Evolutionary conservation across 2,888 invertebrate species (phyloP).

Genomic region (Venustoraphidia nigricollis): DNA sequence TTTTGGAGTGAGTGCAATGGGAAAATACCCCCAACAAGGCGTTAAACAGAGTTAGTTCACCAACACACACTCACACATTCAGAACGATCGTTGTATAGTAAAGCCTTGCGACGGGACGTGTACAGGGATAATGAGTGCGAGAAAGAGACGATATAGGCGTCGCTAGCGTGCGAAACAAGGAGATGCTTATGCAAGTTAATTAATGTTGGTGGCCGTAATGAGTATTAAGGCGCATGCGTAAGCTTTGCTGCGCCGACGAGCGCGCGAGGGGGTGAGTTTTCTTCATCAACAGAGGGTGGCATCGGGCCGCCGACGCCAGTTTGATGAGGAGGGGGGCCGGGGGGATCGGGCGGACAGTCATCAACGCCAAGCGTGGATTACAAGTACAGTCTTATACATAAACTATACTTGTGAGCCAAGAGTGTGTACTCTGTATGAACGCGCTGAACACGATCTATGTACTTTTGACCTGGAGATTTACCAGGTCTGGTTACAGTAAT

Average conservation of each 20-base stretch:
- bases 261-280: constrained; percentile 8
- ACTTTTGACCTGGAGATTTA: no score
- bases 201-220: constrained; percentile 32
- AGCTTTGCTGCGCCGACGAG: constrained; percentile 17
- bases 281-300: constrained; percentile 4
- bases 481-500: no score
- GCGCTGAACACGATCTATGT: no score
- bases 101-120: no score
- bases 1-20: no score
- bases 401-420: constrained; percentile 8
- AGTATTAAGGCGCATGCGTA: constrained; percentile 29
- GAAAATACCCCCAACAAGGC: no score
- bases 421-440: no score
- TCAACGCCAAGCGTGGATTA: constrained; percentile 44
- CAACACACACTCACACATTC: no score
- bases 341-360: constrained; percentile 39
- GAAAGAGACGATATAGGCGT: neutral
- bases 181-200: constrained; percentile 31
- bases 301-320: constrained; percentile 21
- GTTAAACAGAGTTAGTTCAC: no score
- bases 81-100: no score
- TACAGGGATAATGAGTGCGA: neutral
- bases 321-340: constrained; percentile 13
- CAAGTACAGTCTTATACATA: constrained; percentile 36
- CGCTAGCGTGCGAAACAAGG: constrained; percentile 20